A percentile compares a stretch with the other conserved stretches of the same genome.
Conservation (phyloP, 1,140 invertebrate genomes). For the Papilio helenus region DNA sequence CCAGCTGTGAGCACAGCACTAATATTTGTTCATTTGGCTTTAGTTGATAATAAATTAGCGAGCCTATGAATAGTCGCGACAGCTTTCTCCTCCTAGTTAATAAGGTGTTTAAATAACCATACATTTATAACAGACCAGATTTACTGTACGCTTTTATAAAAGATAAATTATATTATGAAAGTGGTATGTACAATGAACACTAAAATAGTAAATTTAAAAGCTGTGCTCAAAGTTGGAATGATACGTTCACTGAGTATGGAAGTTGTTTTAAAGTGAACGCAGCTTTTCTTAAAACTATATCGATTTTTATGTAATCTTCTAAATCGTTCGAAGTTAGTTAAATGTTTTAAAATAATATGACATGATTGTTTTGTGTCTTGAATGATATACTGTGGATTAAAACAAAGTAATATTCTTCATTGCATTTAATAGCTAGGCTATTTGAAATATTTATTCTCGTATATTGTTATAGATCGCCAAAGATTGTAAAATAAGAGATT, state of each 20-base stretch:
- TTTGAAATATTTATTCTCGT: slow-evolving; percentile 72
- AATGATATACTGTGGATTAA: slow-evolving; percentile 4
- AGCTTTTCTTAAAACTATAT: slow-evolving; percentile 35
- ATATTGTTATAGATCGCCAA: slow-evolving; percentile 80
- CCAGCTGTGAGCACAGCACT: slow-evolving; percentile 19
- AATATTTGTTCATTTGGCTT: slow-evolving; percentile 9
- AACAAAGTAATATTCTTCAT: slow-evolving; percentile 44
- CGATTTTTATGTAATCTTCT: slow-evolving; percentile 38
- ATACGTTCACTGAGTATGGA: slow-evolving; percentile 2
- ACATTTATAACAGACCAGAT: slow-evolving; percentile 17
- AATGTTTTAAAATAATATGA: slow-evolving; percentile 26
- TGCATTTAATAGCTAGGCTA: slow-evolving; percentile 76
- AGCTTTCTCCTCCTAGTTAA: slow-evolving; percentile 36
- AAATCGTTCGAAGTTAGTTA: slow-evolving; percentile 34
- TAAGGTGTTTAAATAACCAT: slow-evolving; percentile 32
- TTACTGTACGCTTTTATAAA: slow-evolving; percentile 32
- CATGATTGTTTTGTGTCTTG: slow-evolving; percentile 29
- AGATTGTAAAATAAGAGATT: slow-evolving; percentile 77
- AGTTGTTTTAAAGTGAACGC: slow-evolving; percentile 17
- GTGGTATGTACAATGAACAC: neutral
- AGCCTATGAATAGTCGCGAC: slow-evolving; percentile 21
- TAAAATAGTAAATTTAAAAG: slow-evolving; percentile 17
- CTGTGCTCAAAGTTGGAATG: slow-evolving; percentile 37
- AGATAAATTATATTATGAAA: slow-evolving; percentile 19
- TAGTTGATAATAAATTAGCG: slow-evolving; percentile 12